Evolutionary conservation across 1,140 invertebrate species (phyloP).

Genomic region (Drosophila pruinosa): DNA sequence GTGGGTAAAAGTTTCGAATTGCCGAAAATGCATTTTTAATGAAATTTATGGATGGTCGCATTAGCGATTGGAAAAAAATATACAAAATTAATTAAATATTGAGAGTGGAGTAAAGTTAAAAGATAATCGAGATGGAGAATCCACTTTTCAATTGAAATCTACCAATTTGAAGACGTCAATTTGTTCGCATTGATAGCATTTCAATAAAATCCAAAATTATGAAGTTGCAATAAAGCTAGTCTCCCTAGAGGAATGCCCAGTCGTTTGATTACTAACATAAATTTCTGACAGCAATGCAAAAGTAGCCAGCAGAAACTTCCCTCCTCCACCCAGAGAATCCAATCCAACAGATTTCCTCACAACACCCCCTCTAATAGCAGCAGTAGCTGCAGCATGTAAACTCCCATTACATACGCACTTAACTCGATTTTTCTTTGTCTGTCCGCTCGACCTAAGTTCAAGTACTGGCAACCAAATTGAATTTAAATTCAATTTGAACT

Average conservation of each 20-base stretch:
- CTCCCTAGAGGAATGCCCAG: slow-evolving; percentile 50
- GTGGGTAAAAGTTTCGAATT: slow-evolving; percentile 33
- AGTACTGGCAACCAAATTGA: slow-evolving; percentile 70
- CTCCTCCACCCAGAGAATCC: slow-evolving; percentile 3
- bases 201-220: not conserved
- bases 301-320: slow-evolving; percentile 1
- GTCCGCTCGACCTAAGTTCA: slow-evolving; percentile 49
- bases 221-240: slow-evolving; percentile 6
- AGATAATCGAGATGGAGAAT: not conserved
- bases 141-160: not conserved
- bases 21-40: slow-evolving; percentile 71
- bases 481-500: slow-evolving; percentile 82
- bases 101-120: not conserved
- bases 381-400: slow-evolving; percentile 21
- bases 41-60: slow-evolving; percentile 68
- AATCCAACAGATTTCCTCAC: slow-evolving; percentile 1
- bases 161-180: not conserved
- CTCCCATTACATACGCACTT: slow-evolving; percentile 71
- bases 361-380: not conserved
- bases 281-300: not conserved
- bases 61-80: slow-evolving; percentile 50
- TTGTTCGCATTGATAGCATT: not conserved
- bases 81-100: not conserved
- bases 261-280: slow-evolving; percentile 13
- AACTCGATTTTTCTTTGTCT: slow-evolving; percentile 62